Evolutionary conservation across 2,888 invertebrate species (phyloP).

Genomic region (Drosophila pegasa): DNA sequence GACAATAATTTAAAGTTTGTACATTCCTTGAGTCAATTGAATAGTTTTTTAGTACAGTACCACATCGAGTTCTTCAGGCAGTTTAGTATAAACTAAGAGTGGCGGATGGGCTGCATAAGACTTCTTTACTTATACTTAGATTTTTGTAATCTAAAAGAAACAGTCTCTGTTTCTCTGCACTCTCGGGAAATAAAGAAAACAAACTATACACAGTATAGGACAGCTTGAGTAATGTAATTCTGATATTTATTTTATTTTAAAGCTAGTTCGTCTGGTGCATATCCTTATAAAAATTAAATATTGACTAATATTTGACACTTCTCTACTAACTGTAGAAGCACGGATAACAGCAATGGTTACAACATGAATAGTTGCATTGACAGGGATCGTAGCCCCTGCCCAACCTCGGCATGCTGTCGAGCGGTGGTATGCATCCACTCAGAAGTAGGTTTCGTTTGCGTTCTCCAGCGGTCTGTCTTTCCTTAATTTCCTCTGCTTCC

Average conservation of each 20-base stretch:
- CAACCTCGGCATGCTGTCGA: slow-evolving; percentile 66
- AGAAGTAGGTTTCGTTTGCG: slow-evolving; percentile 46
- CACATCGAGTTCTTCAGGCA: no score
- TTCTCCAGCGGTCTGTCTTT: slow-evolving; percentile 51
- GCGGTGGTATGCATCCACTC: slow-evolving; percentile 55
- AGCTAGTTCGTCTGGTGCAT: neutral
- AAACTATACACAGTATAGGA: neutral
- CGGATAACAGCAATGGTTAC: slow-evolving; percentile 13
- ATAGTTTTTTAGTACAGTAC: no score
- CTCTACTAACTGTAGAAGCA: slow-evolving; percentile 26
- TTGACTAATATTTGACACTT: no score
- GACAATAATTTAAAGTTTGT: neutral
- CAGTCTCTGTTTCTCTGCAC: neutral
- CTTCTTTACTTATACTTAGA: neutral
- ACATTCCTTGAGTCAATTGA: no score
- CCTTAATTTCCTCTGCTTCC: slow-evolving; percentile 56
- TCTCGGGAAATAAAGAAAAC: neutral
- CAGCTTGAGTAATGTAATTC: neutral
- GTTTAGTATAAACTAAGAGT: no score
- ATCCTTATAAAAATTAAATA: no score
- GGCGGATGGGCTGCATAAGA: no score
- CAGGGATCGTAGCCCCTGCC: slow-evolving; percentile 63
- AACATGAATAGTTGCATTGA: slow-evolving; percentile 18
- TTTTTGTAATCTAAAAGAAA: neutral
- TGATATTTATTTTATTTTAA: neutral